Evolutionary conservation across 2,113 vertebrate species (phyloP).

Genomic region (Oceanodroma tethys): DNA sequence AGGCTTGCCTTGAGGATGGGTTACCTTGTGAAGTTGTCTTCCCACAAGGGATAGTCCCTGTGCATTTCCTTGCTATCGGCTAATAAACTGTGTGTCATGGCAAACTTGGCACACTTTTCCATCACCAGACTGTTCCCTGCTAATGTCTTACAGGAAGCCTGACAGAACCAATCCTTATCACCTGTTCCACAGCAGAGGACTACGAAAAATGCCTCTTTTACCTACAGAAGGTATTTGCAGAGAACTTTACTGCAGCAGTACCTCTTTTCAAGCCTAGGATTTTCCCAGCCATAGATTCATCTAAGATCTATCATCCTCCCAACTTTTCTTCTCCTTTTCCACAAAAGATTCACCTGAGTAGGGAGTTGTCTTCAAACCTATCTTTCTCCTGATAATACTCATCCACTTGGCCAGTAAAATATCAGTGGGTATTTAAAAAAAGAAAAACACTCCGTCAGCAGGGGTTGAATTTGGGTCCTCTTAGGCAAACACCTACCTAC

Average conservation of each 20-base stretch:
- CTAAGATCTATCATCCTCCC: neutral
- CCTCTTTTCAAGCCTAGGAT: neutral
- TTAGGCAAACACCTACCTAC: neutral
- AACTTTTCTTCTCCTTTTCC: neutral
- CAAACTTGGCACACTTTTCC: neutral
- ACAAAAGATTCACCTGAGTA: neutral
- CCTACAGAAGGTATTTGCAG: slow-evolving; percentile 75
- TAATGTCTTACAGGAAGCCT: slow-evolving; percentile 75
- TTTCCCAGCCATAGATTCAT: neutral
- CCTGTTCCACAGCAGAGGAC: slow-evolving; percentile 74
- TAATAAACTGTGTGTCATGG: neutral
- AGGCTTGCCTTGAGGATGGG: neutral
- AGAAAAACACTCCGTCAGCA: neutral
- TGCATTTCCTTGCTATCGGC: neutral
- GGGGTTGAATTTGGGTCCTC: neutral
- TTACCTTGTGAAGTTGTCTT: neutral
- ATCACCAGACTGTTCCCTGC: neutral
- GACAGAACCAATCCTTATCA: slow-evolving; percentile 77
- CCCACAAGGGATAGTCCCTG: neutral
- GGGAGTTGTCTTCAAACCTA: neutral
- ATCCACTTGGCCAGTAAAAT: neutral
- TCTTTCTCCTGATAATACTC: neutral
- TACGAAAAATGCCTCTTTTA: slow-evolving; percentile 81
- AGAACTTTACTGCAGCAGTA: neutral
- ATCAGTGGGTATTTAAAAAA: neutral